phyloP scores from a whole-genome alignment of 2,113 vertebrate species.

The Mesembrinibis cayennensis region DNA sequence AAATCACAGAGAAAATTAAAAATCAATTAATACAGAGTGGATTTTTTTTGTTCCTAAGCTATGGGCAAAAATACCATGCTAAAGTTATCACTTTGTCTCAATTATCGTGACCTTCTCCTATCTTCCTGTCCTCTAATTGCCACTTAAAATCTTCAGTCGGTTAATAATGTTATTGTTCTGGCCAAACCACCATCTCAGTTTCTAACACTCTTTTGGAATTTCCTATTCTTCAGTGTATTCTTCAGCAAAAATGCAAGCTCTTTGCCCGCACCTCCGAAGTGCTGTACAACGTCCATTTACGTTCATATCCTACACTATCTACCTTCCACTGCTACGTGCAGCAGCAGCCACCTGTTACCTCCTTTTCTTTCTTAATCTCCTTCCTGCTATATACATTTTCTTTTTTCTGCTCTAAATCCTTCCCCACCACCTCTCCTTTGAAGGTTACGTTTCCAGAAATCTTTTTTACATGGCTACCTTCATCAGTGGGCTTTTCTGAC shows the following conservation, averaged over 20 bases:
- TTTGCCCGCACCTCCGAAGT: neutral
- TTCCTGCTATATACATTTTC: neutral
- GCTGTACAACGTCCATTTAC: neutral
- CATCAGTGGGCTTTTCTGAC: neutral
- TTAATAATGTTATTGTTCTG: neutral
- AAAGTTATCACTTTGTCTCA: neutral
- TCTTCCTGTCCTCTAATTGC: neutral
- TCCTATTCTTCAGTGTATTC: neutral
- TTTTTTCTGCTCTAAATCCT: neutral
- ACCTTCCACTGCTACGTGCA: neutral
- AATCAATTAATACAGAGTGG: neutral
- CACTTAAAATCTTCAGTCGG: neutral
- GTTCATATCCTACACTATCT: neutral
- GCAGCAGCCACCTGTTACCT: neutral
- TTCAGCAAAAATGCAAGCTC: neutral
- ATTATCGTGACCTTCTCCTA: neutral
- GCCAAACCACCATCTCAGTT: neutral
- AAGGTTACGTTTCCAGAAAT: neutral
- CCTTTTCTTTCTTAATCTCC: neutral
- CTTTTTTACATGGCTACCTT: neutral
- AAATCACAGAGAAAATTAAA: neutral
- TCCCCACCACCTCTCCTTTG: neutral
- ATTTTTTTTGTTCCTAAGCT: neutral
- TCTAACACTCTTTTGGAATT: neutral
- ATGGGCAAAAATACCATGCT: neutral